phyloP scores from a whole-genome alignment of 2,113 vertebrate species.

The Dolichallabes microphthalmus region DNA sequence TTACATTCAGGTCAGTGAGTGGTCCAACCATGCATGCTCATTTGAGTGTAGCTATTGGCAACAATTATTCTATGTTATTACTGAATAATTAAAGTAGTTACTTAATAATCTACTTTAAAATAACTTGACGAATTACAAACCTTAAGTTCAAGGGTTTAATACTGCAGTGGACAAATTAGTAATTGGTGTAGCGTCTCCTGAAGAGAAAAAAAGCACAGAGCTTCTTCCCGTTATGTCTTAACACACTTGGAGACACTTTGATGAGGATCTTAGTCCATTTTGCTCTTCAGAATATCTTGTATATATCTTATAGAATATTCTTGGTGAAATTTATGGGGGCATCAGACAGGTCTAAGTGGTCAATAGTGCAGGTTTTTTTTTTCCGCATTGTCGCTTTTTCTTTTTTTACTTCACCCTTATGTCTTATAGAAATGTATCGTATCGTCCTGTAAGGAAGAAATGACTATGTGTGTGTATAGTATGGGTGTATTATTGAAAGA shows the following conservation, averaged over 20 bases:
- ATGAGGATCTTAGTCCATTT: not conserved
- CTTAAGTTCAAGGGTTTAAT: not conserved
- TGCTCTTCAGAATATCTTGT: not conserved
- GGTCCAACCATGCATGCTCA: slow-evolving; percentile 3
- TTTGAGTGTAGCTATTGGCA: slow-evolving; percentile 14
- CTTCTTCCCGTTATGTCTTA: not conserved
- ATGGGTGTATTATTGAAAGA: not conserved
- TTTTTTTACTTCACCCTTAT: slow-evolving; percentile 30
- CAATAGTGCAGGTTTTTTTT: not conserved
- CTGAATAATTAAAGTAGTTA: not conserved
- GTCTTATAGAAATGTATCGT: slow-evolving; percentile 27
- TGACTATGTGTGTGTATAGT: not conserved
- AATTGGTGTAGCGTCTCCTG: not conserved
- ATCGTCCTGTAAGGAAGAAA: not conserved
- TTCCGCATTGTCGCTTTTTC: slow-evolving; percentile 9
- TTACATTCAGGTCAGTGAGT: slow-evolving; percentile 27
- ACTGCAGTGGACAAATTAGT: not conserved
- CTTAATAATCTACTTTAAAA: not conserved
- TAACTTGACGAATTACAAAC: not conserved
- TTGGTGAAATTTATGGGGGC: not conserved
- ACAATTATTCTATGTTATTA: slow-evolving; percentile 12
- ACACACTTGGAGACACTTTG: not conserved
- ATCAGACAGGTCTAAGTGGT: not conserved
- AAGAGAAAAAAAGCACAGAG: not conserved
- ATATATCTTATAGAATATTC: not conserved